phyloP scores from a whole-genome alignment of 2,888 invertebrate species.

The Athalia cordata region DNA sequence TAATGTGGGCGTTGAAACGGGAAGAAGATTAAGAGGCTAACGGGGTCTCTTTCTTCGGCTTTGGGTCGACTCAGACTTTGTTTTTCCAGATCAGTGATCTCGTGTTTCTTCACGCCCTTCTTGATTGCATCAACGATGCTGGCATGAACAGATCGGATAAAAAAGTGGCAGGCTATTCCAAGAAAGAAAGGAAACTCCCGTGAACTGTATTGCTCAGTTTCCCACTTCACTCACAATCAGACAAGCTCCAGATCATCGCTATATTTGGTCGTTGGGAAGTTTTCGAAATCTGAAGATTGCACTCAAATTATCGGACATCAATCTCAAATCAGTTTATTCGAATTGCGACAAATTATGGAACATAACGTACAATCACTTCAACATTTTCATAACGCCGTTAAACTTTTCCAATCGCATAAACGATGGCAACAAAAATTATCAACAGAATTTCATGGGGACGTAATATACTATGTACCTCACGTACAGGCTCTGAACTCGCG shows the following conservation, averaged over 20 bases:
- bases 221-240: background rate
- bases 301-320: background rate
- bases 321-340: conserved; percentile 17
- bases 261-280: background rate
- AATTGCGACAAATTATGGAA: conserved; percentile 1
- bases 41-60: background rate
- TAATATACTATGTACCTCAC: conserved; percentile 16
- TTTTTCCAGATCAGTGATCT: conserved; percentile 35
- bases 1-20: conserved; percentile 11
- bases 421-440: conserved; percentile 21
- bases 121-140: conserved; percentile 1
- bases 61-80: background rate
- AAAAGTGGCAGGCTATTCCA: background rate
- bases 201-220: conserved; percentile 7
- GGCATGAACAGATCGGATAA: background rate
- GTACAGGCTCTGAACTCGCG: background rate
- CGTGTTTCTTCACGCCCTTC: conserved; percentile 6
- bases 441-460: conserved; percentile 23
- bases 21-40: conserved; percentile 11
- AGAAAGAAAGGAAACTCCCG: background rate
- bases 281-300: conserved; percentile 13
- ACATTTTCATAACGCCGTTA: background rate
- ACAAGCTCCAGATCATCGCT: background rate
- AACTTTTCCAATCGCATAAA: conserved; percentile 10
- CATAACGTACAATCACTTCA: background rate